phyloP scores from a whole-genome alignment of 2,797 vertebrate genomes.

The Sitta carolinensis region DNA sequence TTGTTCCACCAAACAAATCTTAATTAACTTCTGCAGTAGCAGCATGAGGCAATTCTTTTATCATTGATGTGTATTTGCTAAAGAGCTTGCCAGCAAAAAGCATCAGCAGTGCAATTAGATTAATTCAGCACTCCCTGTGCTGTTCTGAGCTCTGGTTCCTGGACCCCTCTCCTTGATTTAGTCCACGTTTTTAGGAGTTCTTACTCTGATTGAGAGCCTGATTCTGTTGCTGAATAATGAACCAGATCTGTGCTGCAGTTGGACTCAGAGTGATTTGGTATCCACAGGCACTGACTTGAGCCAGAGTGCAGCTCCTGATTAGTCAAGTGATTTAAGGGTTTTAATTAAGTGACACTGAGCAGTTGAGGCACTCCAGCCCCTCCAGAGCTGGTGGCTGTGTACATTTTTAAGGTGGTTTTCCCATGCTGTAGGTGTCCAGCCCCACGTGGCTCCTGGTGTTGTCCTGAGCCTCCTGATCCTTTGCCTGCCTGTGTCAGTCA shows the following conservation, averaged over 20 bases:
- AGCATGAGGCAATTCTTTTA: neutral
- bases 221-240: neutral
- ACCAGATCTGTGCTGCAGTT: neutral
- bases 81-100: neutral
- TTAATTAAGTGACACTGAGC: conserved; percentile 15
- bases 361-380: neutral
- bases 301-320: conserved; percentile 29
- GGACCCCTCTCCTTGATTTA: neutral
- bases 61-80: neutral
- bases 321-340: conserved; percentile 31
- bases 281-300: neutral
- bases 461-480: neutral
- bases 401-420: neutral
- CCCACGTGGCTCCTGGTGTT: neutral
- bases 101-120: neutral
- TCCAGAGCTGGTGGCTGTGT: neutral
- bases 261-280: neutral
- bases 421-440: neutral
- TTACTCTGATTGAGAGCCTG: neutral
- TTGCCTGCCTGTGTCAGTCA: neutral
- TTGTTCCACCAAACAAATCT: conserved; percentile 42
- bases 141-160: neutral
- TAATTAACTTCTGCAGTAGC: conserved; percentile 7
- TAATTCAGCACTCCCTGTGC: neutral
- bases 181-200: neutral